Base-by-base conservation (phyloP, 2,113 vertebrate genomes). In the Salvelinus fontinalis region DNA sequence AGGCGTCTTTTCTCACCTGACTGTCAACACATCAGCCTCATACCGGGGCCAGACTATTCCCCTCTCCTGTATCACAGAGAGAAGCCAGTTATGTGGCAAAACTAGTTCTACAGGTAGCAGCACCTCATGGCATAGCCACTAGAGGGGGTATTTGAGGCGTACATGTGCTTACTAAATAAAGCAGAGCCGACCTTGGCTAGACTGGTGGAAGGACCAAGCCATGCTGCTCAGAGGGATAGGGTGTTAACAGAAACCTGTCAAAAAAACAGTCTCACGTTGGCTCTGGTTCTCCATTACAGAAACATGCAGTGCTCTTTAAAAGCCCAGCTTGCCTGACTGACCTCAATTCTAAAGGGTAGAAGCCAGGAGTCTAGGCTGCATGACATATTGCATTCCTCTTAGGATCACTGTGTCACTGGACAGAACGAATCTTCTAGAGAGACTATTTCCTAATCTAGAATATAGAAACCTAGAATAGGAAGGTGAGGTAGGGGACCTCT, bases 171-270 rank as follows among this genome's bases (percentile, higher is more conserved):
- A 54, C 4, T 54, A 54, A 5, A 16, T 20, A 27, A 70, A 77
- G 27, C 16, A 5, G 3, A 66, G 78, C 16, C 16, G 16, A 88
- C 82, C 80, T 84, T 79, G 74, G 71, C 71, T 11, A 16, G 18
- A 39, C 62, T 72, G 18, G 48, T 71, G n/a, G 81, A 75, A 73
- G 72, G 60, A 71, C 76, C 67, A 70, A 77, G 83, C 81, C 78
- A 76, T 4, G 20, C 39, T 49, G 70, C 29, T 20, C 29, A 39
- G 8, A 73, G 29, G 16, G 16, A 18, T 5, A 16, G 51, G 51
- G 51, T 44, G 39, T 44, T 44, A 44, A 44, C 39, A 9, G 9
- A 11, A 44, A 44, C 9, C 9, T 44, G 39, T 44, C 9, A 44
- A 44, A 44, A 44, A 44, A 8, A 39, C 9, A 44, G 39, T 44